A percentile compares a stretch with the other conserved stretches of the same genome.
phyloP scores from a whole-genome alignment of 2,888 invertebrate species.

The Trypoxylon attenuatum region DNA sequence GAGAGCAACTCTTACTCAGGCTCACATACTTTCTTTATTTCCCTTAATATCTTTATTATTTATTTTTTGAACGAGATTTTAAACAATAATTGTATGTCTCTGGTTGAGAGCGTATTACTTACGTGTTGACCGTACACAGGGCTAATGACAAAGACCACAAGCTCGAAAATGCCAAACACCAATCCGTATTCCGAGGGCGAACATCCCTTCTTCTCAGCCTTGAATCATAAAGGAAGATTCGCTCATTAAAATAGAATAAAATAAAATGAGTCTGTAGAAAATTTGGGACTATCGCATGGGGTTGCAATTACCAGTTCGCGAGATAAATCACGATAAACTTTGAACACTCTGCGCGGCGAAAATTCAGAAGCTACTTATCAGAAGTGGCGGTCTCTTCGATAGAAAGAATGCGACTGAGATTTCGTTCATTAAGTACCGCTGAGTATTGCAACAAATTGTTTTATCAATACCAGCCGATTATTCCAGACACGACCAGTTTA shows the following conservation, averaged over 20 bases:
- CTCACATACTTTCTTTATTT: background rate
- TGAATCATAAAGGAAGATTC: background rate
- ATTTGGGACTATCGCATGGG: constrained; percentile 13
- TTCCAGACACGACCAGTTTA: no score
- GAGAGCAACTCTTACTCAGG: background rate
- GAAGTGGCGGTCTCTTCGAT: constrained; percentile 14
- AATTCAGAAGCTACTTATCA: constrained; percentile 44
- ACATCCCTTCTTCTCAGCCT: constrained; percentile 89
- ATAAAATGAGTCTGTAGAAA: background rate
- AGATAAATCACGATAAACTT: constrained; percentile 58
- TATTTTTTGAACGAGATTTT: no score
- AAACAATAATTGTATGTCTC: no score
- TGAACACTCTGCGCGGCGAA: constrained; percentile 37
- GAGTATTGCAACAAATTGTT: no score
- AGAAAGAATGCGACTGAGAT: constrained; percentile 1
- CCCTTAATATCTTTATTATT: background rate
- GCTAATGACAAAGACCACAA: constrained; percentile 88
- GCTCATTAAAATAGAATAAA: background rate
- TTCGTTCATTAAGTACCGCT: no score
- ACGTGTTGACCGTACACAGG: constrained; percentile 88
- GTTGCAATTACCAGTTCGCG: constrained; percentile 41
- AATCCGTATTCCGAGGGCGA: constrained; percentile 89
- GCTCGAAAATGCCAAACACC: constrained; percentile 90
- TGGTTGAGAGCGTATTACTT: constrained; percentile 58
- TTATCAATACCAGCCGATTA: no score